phyloP scores from a whole-genome alignment of 2,113 vertebrate genomes.

The Polypterus senegalus region DNA sequence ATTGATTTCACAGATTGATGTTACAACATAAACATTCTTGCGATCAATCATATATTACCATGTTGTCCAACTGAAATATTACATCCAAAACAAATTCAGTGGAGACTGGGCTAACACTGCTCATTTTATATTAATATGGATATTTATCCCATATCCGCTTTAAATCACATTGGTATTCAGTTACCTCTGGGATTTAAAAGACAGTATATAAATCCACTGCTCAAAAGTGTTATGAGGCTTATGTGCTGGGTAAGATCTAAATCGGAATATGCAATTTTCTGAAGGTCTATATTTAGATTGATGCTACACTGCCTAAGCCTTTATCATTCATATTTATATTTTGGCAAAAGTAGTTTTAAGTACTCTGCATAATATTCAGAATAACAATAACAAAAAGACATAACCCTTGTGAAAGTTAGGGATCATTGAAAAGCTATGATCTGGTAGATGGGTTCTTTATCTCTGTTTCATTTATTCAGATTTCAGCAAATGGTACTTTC shows the following conservation, averaged over 20 bases:
- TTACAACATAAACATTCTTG: not conserved
- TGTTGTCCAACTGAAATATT: not conserved
- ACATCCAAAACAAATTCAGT: not conserved
- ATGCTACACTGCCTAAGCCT: not conserved
- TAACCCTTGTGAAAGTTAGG: no score
- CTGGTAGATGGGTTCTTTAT: no score
- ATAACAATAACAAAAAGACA: no score
- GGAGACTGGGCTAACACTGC: constrained; percentile 1
- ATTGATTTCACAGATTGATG: no score
- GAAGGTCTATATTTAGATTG: constrained; percentile 1
- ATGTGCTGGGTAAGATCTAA: constrained; percentile 1
- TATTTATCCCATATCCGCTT: constrained; percentile 1
- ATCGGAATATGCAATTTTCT: constrained; percentile 7
- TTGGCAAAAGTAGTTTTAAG: not conserved
- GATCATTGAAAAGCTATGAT: no score
- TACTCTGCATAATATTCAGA: not conserved
- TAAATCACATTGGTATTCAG: constrained; percentile 9
- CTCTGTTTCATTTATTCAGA: no score
- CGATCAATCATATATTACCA: not conserved
- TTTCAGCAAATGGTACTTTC: not conserved
- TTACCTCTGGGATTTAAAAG: constrained; percentile 7
- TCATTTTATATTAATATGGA: constrained; percentile 7
- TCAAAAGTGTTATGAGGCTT: not conserved
- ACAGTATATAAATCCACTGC: constrained; percentile 8
- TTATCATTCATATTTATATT: not conserved